Percentiles rank a stretch among this genome's conserved stretches.
Conservation (phyloP, 2,797 vertebrate species). For the Hoplostethus mediterraneus region DNA sequence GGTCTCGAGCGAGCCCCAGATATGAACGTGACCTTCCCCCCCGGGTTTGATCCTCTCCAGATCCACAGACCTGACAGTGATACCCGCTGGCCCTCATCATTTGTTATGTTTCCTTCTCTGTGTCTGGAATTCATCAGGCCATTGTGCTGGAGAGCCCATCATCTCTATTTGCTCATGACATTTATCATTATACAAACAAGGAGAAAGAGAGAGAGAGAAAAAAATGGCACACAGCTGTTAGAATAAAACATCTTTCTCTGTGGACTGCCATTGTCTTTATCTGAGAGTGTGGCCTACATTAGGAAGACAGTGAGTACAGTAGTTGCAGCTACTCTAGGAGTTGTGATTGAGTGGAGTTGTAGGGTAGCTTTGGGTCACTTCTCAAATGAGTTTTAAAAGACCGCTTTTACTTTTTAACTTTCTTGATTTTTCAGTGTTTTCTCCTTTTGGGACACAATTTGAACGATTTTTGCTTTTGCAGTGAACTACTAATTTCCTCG, state of each 20-base stretch:
- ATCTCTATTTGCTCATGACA: constrained; percentile 27
- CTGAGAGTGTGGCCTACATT: background rate
- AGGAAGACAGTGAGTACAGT: background rate
- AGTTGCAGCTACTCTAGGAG: too few relatives aligned
- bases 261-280: background rate
- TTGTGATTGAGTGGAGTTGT: background rate
- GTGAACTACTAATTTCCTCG: background rate
- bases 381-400: background rate
- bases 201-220: background rate
- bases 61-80: constrained; percentile 43
- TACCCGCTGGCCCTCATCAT: constrained; percentile 43
- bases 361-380: background rate
- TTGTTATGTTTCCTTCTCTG: constrained; percentile 50
- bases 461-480: background rate
- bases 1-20: constrained; percentile 39
- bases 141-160: constrained; percentile 27
- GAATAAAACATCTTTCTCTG: background rate
- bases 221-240: background rate
- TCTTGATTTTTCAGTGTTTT: too few relatives aligned
- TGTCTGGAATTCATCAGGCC: constrained; percentile 46
- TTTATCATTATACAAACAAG: constrained; percentile 30
- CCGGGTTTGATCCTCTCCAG: constrained; percentile 61
- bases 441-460: background rate
- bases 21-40: constrained; percentile 40
- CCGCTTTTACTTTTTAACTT: background rate